These are phyloP conservation scores for Chesias legatella DNA, from an alignment of 2,888 invertebrate genomes.

Conservation along the genomic window DNA sequence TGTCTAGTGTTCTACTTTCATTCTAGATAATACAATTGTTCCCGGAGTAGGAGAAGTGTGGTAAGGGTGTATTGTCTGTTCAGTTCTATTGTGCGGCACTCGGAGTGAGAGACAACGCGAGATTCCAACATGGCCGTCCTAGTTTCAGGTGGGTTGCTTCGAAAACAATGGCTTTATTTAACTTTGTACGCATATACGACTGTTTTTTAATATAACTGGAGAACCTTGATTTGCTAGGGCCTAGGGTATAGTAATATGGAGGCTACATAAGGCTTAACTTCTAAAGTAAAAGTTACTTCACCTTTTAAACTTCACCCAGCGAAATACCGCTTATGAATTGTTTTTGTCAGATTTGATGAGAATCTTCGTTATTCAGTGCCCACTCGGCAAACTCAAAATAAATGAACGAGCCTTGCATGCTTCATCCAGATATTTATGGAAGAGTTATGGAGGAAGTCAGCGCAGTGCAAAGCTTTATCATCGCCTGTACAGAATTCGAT, in stretches of 20 bases:
- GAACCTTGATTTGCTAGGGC: too few species aligned
- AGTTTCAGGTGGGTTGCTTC: neutral
- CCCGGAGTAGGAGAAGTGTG: conserved; percentile 1
- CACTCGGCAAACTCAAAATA: too few species aligned
- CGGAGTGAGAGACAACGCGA: conserved; percentile 1
- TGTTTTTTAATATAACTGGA: too few species aligned
- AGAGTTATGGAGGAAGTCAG: conserved; percentile 4
- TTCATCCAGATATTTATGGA: neutral
- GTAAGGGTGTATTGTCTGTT: conserved; percentile 12
- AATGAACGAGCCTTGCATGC: too few species aligned
- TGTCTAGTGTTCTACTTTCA: neutral
- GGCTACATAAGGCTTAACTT: too few species aligned
- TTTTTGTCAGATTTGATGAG: too few species aligned
- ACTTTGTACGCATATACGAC: too few species aligned
- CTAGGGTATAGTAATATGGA: too few species aligned
- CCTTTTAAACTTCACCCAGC: too few species aligned
- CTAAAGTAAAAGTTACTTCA: too few species aligned
- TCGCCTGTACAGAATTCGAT: conserved; percentile 10
- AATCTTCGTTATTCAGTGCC: too few species aligned
- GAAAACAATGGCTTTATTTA: conserved; percentile 6
- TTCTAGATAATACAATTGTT: neutral
- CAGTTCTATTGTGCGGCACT: conserved; percentile 4
- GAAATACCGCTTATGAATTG: too few species aligned
- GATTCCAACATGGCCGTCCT: conserved; percentile 6
- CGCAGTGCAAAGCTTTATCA: conserved; percentile 2